Evolutionary conservation across 2,113 vertebrate species (phyloP), one percentile per base, ranked within the genome.

Genomic region (Ciconia stormi): DNA sequence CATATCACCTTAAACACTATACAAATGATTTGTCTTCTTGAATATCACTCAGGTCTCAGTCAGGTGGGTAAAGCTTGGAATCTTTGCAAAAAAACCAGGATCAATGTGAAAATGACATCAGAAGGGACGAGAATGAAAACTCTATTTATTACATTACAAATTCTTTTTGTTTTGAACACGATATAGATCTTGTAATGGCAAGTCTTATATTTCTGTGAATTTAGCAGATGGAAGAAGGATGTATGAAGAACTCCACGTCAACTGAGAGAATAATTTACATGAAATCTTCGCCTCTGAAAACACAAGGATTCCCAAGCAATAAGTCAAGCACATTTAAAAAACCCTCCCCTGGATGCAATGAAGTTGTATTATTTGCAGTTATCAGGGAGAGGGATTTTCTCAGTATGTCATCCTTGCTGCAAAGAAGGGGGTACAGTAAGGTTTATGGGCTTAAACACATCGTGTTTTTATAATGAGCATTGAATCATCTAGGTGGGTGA

Each of bases 241-340:
- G 58, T 87, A 88, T 23, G 78, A 97, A 93, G 87, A 92, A 90
- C 55, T 59, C 52, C 61, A 70, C 79, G 44, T 87, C 72, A 90
- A 73, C 67, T 89, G 82, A 95, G 85, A 90, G 46, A 86, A 94
- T 95, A 95, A 96, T 91, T 94, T 96, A 93, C 94, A 96, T 65
- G 16, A 58, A 82, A 77, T 63, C 71, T 70, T 79, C 10, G 22
- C 79, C 59, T 95, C 62, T 83, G 69, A 94, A 91, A 97, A 82
- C 76, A 72, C 49, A 79, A 96, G 47, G 42, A 95, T 93, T 94
- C 62, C 65, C 58, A 85, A 26, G 56, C 71, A 74, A 34, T 59
- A 92, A 79, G 58, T 89, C 88, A 96, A 88, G 40, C 14, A 32
- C 20, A 38, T 53, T 50, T 26, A 13, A 59, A 84, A 95, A 91